phyloP scores from a whole-genome alignment of 2,797 vertebrate species.

The Falco columbarius region DNA sequence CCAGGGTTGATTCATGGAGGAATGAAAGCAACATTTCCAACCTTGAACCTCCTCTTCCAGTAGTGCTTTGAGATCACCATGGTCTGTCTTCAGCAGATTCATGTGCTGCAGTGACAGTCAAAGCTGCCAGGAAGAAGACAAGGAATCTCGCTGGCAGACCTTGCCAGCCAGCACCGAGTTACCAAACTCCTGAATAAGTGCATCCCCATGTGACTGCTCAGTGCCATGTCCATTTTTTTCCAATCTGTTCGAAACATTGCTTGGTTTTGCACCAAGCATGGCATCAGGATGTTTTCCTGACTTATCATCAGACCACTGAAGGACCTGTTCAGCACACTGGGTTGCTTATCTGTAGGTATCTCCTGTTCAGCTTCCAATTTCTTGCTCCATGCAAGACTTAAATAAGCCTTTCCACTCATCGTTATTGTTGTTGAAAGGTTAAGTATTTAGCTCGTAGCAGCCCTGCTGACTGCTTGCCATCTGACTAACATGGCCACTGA shows the following conservation, averaged over 20 bases:
- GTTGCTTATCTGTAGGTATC: background rate
- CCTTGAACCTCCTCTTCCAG: background rate
- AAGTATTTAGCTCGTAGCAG: background rate
- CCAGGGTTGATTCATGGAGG: background rate
- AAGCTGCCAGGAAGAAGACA: background rate
- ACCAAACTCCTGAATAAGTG: background rate
- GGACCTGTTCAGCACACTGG: background rate
- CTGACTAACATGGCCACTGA: background rate
- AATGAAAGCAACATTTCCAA: background rate
- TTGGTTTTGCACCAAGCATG: background rate
- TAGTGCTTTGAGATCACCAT: background rate
- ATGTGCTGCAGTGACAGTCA: background rate
- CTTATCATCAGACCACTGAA: background rate
- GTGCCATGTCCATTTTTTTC: background rate
- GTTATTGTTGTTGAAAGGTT: background rate
- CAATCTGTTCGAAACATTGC: background rate
- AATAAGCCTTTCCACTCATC: conserved; percentile 10
- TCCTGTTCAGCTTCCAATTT: conserved; percentile 5
- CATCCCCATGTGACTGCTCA: background rate
- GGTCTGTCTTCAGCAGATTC: background rate
- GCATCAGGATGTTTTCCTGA: background rate
- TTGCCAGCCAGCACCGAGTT: background rate
- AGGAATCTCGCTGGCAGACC: background rate
- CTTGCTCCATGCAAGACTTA: background rate
- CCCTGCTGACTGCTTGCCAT: background rate